Conservation (phyloP, 2,888 invertebrate species). For the Hemistola chrysoprasaria region DNA sequence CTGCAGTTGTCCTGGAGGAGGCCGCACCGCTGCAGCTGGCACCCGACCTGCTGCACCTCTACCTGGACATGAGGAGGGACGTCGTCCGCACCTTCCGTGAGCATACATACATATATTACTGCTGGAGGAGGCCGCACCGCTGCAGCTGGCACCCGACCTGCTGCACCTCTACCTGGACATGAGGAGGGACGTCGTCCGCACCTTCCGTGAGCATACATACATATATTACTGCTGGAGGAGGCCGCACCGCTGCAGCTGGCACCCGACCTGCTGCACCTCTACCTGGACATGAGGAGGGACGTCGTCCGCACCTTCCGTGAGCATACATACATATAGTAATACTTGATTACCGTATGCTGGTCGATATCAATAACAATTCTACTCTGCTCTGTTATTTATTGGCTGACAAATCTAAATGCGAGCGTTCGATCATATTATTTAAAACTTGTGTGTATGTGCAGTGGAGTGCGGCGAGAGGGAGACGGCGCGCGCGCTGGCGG, state of each 20-base stretch:
- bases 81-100: slow-evolving; percentile 86
- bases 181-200: slow-evolving; percentile 84
- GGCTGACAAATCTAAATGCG: too few species aligned
- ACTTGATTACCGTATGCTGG: too few species aligned
- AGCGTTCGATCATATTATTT: too few species aligned
- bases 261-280: slow-evolving; percentile 63
- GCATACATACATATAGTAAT: too few species aligned
- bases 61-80: slow-evolving; percentile 84
- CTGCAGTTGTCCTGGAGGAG: slow-evolving; percentile 48
- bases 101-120: too few species aligned
- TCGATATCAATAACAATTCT: too few species aligned
- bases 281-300: slow-evolving; percentile 84
- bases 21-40: slow-evolving; percentile 33
- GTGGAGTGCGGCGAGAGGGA: slow-evolving; percentile 89
- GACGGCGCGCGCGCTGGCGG: slow-evolving; percentile 92
- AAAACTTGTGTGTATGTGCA: slow-evolving; percentile 58
- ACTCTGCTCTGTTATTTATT: too few species aligned
- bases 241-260: slow-evolving; percentile 33
- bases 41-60: slow-evolving; percentile 63
- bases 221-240: too few species aligned
- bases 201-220: slow-evolving; percentile 86
- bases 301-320: slow-evolving; percentile 86
- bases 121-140: slow-evolving; percentile 44
- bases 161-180: slow-evolving; percentile 84
- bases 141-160: slow-evolving; percentile 27